A percentile compares a stretch with the other conserved stretches of the same genome.
Evolutionary conservation across 2,888 invertebrate genomes (phyloP).

Genomic region (Epinotia demarniana): DNA sequence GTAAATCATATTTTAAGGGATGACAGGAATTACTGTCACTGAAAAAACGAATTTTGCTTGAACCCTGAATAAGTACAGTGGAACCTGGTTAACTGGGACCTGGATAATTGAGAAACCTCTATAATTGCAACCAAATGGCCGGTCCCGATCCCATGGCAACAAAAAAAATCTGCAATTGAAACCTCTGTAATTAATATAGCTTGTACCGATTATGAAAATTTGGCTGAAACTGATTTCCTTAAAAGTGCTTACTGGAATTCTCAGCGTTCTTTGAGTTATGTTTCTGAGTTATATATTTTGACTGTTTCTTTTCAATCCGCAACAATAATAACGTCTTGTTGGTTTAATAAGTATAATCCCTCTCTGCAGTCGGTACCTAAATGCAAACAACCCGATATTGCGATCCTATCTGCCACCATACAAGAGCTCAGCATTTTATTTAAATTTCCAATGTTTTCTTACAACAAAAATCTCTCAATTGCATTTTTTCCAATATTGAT

Average conservation of each 20-base stretch:
- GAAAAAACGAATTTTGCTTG: too few species aligned
- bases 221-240: not conserved
- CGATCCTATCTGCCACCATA: slow-evolving; percentile 30
- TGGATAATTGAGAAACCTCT: too few species aligned
- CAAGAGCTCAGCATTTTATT: slow-evolving; percentile 34
- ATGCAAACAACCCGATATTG: slow-evolving; percentile 43
- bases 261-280: not conserved
- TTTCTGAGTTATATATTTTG: not conserved
- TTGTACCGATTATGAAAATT: too few species aligned
- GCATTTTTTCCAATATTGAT: slow-evolving; percentile 31
- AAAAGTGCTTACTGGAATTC: not conserved
- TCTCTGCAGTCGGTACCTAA: slow-evolving; percentile 43
- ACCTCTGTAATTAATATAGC: too few species aligned
- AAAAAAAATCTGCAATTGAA: too few species aligned
- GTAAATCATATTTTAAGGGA: too few species aligned
- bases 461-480: slow-evolving; percentile 20
- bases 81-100: too few species aligned
- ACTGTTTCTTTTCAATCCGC: slow-evolving; percentile 34
- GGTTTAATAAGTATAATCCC: slow-evolving; percentile 51
- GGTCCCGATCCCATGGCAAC: too few species aligned
- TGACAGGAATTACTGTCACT: too few species aligned
- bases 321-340: slow-evolving; percentile 48
- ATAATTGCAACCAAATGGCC: too few species aligned
- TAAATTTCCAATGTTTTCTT: slow-evolving; percentile 31
- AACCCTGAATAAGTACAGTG: too few species aligned